Evolutionary conservation across 2,888 invertebrate species (phyloP).

Genomic region (Barypeithes pellucidus): DNA sequence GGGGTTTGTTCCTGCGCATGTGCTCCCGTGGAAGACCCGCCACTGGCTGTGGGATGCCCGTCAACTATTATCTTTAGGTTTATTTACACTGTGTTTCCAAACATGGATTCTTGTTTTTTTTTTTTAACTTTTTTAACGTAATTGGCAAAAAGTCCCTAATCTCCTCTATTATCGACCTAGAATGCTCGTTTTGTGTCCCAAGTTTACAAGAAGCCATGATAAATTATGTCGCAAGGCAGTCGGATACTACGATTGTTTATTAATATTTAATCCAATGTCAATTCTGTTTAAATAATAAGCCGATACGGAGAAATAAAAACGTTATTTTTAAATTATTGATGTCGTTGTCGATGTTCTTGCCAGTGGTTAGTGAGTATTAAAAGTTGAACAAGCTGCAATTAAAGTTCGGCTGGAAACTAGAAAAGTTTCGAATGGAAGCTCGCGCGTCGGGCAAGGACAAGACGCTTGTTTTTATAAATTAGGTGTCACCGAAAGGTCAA

Average conservation of each 20-base stretch:
- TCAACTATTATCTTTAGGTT: too few relatives aligned
- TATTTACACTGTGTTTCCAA: too few relatives aligned
- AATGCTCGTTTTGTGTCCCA: conserved; percentile 19
- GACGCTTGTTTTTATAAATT: not conserved
- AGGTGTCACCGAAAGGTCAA: not conserved
- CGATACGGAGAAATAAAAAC: conserved; percentile 4
- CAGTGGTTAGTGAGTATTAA: conserved; percentile 6
- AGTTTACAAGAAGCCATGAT: conserved; percentile 21
- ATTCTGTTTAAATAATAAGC: conserved; percentile 11
- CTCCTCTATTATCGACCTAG: conserved; percentile 17
- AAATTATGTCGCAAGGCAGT: conserved; percentile 3
- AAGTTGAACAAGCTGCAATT: not conserved
- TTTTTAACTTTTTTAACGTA: too few relatives aligned
- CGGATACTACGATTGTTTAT: conserved; percentile 7
- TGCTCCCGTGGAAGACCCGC: too few relatives aligned
- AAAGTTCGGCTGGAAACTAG: too few relatives aligned
- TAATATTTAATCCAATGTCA: conserved; percentile 14
- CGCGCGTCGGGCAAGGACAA: not conserved
- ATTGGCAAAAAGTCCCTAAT: too few relatives aligned
- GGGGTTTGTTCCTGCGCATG: too few relatives aligned
- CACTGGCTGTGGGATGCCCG: too few relatives aligned
- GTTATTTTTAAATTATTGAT: not conserved
- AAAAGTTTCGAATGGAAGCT: not conserved
- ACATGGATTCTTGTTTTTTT: too few relatives aligned
- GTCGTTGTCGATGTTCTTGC: not conserved